Evolutionary conservation across 2,797 vertebrate genomes (phyloP).

Genomic region (Notamacropus eugenii): DNA sequence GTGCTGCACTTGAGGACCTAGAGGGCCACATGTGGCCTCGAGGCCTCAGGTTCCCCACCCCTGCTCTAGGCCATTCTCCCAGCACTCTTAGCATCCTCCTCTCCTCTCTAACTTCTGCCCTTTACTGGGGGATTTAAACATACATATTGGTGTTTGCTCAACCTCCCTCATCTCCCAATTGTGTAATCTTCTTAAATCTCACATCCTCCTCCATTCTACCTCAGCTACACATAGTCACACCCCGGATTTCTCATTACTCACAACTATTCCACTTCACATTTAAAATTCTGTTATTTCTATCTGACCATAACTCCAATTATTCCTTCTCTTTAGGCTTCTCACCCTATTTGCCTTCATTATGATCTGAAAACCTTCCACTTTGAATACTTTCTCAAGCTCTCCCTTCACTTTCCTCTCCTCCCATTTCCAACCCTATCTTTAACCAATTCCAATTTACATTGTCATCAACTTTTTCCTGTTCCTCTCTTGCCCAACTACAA

Average conservation of each 20-base stretch:
- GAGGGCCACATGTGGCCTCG: too few relatives aligned
- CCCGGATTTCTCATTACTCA: not conserved
- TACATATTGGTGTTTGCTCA: not conserved
- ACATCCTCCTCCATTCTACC: not conserved
- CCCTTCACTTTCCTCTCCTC: not conserved
- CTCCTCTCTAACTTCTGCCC: not conserved
- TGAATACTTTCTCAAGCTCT: not conserved
- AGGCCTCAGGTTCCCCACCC: too few relatives aligned
- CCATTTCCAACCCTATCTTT: not conserved
- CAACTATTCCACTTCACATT: not conserved
- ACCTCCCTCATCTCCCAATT: not conserved
- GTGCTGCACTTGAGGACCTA: too few relatives aligned
- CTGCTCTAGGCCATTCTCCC: too few relatives aligned
- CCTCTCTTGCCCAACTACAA: not conserved
- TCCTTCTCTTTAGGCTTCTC: not conserved
- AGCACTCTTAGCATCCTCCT: not conserved
- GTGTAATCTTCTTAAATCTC: not conserved
- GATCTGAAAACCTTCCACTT: not conserved
- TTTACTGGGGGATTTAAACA: not conserved
- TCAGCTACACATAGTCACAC: not conserved
- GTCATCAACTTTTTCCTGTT: not conserved
- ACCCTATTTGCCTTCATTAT: not conserved
- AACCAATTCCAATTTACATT: not conserved
- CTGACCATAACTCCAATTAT: not conserved
- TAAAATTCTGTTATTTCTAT: not conserved